Evolutionary conservation across 2,797 vertebrate genomes (phyloP).

Genomic region (Poecile montanus): DNA sequence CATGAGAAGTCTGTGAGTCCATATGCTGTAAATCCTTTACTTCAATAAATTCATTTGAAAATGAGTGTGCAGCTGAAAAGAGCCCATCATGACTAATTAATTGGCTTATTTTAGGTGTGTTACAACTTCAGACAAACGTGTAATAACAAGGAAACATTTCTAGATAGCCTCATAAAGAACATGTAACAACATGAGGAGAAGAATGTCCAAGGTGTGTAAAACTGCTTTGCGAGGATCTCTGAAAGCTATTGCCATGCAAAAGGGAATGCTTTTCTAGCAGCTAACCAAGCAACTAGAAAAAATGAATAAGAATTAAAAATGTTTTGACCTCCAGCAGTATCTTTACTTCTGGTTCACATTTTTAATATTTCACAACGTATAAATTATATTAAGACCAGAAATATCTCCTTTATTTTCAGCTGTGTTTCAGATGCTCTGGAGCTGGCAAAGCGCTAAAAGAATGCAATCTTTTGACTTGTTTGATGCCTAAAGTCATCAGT

Average conservation of each 20-base stretch:
- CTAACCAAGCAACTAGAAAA: neutral
- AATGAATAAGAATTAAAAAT: neutral
- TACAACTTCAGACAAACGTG: neutral
- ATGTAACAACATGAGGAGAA: neutral
- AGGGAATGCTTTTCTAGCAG: neutral
- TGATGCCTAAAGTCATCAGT: slow-evolving; percentile 50
- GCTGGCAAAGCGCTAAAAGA: neutral
- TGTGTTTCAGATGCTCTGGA: slow-evolving; percentile 5
- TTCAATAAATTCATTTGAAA: slow-evolving; percentile 83
- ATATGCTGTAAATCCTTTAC: slow-evolving; percentile 81
- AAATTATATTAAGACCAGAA: slow-evolving; percentile 4
- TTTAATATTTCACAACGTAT: slow-evolving; percentile 8
- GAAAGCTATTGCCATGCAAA: neutral
- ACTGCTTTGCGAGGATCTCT: neutral
- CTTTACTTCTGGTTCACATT: neutral
- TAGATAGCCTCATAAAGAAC: neutral
- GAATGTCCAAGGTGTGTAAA: neutral
- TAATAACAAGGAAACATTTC: neutral
- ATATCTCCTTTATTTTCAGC: slow-evolving; percentile 24
- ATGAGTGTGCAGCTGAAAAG: slow-evolving; percentile 56
- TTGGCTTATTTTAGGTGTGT: slow-evolving; percentile 13
- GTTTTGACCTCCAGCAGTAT: neutral
- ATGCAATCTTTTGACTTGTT: neutral
- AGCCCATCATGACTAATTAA: slow-evolving; percentile 42
- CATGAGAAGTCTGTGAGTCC: slow-evolving; percentile 74